phyloP scores from a whole-genome alignment of 2,888 invertebrate species.

The Ennomos fuscantarius region DNA sequence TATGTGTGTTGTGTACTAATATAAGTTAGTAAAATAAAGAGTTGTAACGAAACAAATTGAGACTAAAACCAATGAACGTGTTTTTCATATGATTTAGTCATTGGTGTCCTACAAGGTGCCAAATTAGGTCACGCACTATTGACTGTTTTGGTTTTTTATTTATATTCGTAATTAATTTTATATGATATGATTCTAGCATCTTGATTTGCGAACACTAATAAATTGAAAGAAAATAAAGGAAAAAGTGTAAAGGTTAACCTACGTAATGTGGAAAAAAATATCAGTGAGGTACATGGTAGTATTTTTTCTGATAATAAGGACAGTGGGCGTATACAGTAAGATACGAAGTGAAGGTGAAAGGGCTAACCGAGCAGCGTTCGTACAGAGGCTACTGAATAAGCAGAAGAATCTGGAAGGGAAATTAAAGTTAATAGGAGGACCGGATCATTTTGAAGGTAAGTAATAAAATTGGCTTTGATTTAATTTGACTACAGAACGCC shows the following conservation, averaged over 20 bases:
- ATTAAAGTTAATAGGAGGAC: constrained; percentile 89
- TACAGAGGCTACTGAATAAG: constrained; percentile 89
- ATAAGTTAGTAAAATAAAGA: background rate
- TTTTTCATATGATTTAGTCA: constrained; percentile 1
- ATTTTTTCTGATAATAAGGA: constrained; percentile 44
- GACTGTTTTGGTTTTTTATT: too few relatives aligned
- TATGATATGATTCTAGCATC: too few relatives aligned
- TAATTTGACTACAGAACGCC: background rate
- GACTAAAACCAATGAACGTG: background rate
- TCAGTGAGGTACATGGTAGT: constrained; percentile 38
- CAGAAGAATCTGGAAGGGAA: constrained; percentile 90
- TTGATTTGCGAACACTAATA: too few relatives aligned
- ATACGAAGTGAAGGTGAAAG: constrained; percentile 70
- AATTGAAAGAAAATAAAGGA: background rate
- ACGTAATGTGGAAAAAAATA: constrained; percentile 31
- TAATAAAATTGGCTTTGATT: constrained; percentile 2
- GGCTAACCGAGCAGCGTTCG: constrained; percentile 80
- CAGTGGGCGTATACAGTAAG: constrained; percentile 51
- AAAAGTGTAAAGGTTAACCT: background rate
- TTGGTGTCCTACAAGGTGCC: constrained; percentile 25
- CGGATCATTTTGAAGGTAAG: constrained; percentile 89
- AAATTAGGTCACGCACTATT: constrained; percentile 14
- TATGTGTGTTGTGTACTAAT: background rate
- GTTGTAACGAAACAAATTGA: background rate
- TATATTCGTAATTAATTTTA: too few relatives aligned